Conservation (phyloP, 2,888 invertebrate genomes). For the Leptodirus hochenwartii region DNA sequence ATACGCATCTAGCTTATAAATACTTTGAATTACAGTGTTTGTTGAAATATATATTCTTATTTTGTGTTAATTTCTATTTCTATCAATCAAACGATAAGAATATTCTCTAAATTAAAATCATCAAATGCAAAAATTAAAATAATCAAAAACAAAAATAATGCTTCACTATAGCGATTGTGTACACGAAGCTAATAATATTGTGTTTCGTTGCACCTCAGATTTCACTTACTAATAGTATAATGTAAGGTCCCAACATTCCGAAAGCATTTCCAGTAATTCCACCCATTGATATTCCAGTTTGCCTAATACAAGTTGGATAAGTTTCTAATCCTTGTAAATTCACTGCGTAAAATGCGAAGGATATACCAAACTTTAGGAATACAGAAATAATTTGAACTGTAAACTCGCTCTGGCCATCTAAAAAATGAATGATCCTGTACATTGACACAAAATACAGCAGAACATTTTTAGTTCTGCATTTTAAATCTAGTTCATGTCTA, state of each 20-base stretch:
- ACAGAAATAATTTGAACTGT: conserved; percentile 21
- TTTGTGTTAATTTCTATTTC: too few species aligned
- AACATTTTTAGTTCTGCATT: too few species aligned
- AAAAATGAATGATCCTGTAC: too few species aligned
- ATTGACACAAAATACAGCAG: too few species aligned
- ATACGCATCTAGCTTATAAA: too few species aligned
- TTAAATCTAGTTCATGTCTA: too few species aligned
- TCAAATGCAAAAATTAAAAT: conserved; percentile 1
- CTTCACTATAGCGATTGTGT: conserved; percentile 4
- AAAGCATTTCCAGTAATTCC: conserved; percentile 35
- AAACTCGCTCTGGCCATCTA: too few species aligned
- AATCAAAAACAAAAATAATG: conserved; percentile 1
- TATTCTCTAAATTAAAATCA: too few species aligned
- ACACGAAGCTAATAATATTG: neutral
- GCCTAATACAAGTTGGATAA: conserved; percentile 45
- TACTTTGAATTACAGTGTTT: too few species aligned
- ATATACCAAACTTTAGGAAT: conserved; percentile 32
- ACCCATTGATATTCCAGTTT: conserved; percentile 42
- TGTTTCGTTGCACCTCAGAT: neutral
- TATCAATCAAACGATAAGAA: too few species aligned
- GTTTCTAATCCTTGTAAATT: conserved; percentile 43
- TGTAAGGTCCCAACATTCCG: conserved; percentile 21
- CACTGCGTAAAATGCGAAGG: conserved; percentile 36
- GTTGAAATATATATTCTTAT: too few species aligned
- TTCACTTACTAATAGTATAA: conserved; percentile 9